Conservation (phyloP, 2,797 vertebrate species). For the Siniperca scherzeri region DNA sequence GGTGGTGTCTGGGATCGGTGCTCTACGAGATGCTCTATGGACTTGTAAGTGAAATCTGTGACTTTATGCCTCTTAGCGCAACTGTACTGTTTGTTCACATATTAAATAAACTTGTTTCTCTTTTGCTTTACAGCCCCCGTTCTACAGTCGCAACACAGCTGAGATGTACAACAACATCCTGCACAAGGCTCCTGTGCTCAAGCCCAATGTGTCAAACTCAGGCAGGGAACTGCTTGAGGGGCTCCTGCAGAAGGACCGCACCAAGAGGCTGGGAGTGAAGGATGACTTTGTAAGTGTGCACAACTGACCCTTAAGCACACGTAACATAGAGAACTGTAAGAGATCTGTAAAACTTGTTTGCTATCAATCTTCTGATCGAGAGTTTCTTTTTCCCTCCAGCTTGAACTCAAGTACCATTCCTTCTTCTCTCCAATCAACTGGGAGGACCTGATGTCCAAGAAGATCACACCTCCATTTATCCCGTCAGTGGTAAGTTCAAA, state of each 20-base stretch:
- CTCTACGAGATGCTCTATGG: constrained; percentile 91
- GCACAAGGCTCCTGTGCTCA: constrained; percentile 85
- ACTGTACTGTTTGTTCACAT: neutral
- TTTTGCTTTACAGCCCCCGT: constrained; percentile 81
- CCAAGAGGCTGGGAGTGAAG: constrained; percentile 82
- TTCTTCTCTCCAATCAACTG: constrained; percentile 90
- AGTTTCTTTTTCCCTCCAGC: constrained; percentile 64
- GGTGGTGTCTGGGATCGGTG: constrained; percentile 89
- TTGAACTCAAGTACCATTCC: constrained; percentile 85
- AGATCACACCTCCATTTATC: constrained; percentile 84
- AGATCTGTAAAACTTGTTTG: neutral
- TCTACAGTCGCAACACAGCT: constrained; percentile 89
- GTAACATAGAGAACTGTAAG: accelerated
- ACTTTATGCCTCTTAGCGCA: neutral
- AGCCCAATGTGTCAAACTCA: constrained; percentile 87
- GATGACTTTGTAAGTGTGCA: constrained; percentile 86
- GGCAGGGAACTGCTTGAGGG: constrained; percentile 86
- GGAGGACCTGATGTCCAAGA: constrained; percentile 89
- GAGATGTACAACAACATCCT: constrained; percentile 91
- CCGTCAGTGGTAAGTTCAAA: constrained; percentile 85
- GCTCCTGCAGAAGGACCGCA: constrained; percentile 87
- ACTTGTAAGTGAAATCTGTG: constrained; percentile 78
- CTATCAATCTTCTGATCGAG: constrained; percentile 12
- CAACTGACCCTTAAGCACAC: neutral
- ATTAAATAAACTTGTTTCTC: neutral